Evolutionary conservation across 1,140 invertebrate species (phyloP), one percentile per base, ranked within the genome.

Genomic region (Charaxes varanes): DNA sequence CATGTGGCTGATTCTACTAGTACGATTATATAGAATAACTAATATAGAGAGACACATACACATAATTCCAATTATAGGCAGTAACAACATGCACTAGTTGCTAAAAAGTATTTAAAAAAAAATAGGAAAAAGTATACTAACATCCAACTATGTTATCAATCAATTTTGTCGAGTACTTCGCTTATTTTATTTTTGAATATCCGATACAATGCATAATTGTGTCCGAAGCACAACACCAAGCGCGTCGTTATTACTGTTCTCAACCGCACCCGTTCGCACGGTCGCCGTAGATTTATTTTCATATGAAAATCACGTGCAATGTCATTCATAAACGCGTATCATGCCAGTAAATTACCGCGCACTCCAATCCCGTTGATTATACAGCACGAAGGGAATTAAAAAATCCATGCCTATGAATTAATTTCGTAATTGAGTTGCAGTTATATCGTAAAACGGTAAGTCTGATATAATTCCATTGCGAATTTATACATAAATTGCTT

Each of bases 241-340:
- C 17, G 26, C 18, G 10, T 15, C 27, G 28, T 32, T 33, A 32
- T 44, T 30, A 30, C 27, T 37, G 31, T 13, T 24, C 27, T 10
- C 19, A 33, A 33, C 42, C 42, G 35, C 35, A 38, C 42, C 42
- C 28, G 15, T 34, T 22, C 4, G 26, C 11, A n/a, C n/a, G n/a
- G 14, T 14, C n/a, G 6, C 7, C 5, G 12, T 24, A 33, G 22
- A 42, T 42, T 46, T 46, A 40, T 46, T 38, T 40, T 46, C 43
- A 46, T 33, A 34, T 38, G 27, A 46, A 32, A 38, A 27, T 38
- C 30, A 40, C 43, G 17, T 45, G 30, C 34, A 38, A 40, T 27
- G 38, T 30, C 30, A 33, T 26, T 24, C 35, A 37, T 40, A 46
- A 37, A 24, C 14, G 33, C 18, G 33, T 36, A 36, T 44, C 33